These are phyloP conservation scores for Drosophila demipolita DNA, from an alignment of 2,888 invertebrate genomes.

Conservation along the genomic window DNA sequence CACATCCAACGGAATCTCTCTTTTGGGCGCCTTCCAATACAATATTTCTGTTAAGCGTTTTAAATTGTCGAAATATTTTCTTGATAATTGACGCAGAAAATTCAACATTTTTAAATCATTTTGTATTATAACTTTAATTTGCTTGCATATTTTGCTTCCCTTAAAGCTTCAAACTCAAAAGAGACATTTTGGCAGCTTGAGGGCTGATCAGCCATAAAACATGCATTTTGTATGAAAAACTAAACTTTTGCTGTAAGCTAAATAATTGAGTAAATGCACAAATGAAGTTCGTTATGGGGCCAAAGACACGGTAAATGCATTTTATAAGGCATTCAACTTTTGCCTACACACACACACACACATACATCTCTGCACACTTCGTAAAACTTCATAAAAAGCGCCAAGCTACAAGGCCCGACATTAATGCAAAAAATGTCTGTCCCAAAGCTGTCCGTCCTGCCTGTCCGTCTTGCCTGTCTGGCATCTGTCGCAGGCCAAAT, in stretches of 20 bases:
- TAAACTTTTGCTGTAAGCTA: conserved; percentile 16
- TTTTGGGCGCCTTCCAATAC: background rate
- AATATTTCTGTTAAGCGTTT: conserved; percentile 16
- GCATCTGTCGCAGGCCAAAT: conserved; percentile 42
- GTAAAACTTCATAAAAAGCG: conserved; percentile 39
- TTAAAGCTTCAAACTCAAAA: conserved; percentile 4
- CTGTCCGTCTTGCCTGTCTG: conserved; percentile 7
- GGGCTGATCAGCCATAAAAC: conserved; percentile 1
- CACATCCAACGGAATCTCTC: conserved; percentile 22
- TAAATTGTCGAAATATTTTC: conserved; percentile 14
- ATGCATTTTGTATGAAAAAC: conserved; percentile 4
- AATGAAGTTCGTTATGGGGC: conserved; percentile 31
- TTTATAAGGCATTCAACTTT: conserved; percentile 59
- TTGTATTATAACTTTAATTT: background rate
- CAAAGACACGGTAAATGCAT: conserved; percentile 46
- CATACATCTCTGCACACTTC: background rate
- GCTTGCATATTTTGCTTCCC: background rate
- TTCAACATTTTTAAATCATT: background rate
- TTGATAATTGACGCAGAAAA: conserved; percentile 15
- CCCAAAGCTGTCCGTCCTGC: background rate
- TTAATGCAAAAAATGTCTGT: conserved; percentile 44
- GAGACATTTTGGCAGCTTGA: background rate
- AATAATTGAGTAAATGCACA: conserved; percentile 45
- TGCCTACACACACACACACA: conserved; percentile 15
- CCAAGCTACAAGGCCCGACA: conserved; percentile 31